Base-by-base conservation (phyloP, 2,797 vertebrate species). In the Sebastes cheni region DNA sequence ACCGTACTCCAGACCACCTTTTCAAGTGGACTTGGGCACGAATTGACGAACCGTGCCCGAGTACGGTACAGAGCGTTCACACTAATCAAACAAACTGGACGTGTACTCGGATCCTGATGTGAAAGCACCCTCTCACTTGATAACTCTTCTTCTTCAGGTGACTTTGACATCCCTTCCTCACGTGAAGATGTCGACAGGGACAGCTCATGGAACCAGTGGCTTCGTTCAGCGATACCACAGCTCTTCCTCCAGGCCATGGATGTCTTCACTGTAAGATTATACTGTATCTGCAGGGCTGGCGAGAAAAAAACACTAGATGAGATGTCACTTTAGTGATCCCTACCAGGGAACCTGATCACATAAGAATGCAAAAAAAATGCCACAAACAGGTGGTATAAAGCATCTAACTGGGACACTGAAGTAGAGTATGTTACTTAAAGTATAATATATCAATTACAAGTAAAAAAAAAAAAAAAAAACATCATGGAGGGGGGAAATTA, bases 131-230 rank as follows among this genome's bases (percentile, higher is more conserved):
- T 18, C 25, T 81, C 13, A 29, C 8, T 23, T 14, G 6, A 25
- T 25, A 14, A 14, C n/a, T 46, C 8, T 65, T 67, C 18, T 70
- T 42, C 69, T 75, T n/a, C 42, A 97, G 96, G 94, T 22, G 96
- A 96, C 87, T 97, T 97, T 83, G 96, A 97, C 90, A 96, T 97
- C 83, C 96, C 96, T 1, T 97, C 96, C 14, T 96, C 96, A 46
- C 93, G 96, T 25, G 96, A 97, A 36, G 96, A 97, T 20, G 95
- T 97, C 25, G 96, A 97, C 85, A 88, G 96, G 67, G 96, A 97
- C 94, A 96, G 96, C 82, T 88, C 94, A n/a, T 97, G 96, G 96
- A 96, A 97, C 92, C 96, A 97, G 86, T 96, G 95, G 95, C 96
- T 97, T 29, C 95, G 96, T 56, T 96, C 96, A 3, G 95, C 96